phyloP scores from a whole-genome alignment of 1,140 invertebrate species.

The Macrostomum lignano region DNA sequence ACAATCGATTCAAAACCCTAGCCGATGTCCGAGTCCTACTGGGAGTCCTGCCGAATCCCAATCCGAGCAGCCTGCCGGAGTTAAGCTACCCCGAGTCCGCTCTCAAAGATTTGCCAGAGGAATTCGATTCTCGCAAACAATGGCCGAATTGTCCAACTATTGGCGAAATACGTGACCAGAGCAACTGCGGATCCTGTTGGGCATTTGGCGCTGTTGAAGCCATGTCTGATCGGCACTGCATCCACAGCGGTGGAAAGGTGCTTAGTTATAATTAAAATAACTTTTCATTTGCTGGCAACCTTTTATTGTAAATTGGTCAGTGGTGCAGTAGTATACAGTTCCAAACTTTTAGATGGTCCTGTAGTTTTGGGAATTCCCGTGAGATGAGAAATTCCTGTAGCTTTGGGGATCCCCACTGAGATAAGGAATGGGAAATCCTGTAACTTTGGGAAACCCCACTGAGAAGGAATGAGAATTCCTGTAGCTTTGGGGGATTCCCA shows the following conservation, averaged over 20 bases:
- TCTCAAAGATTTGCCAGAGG: constrained; percentile 34
- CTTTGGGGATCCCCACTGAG: too few species aligned
- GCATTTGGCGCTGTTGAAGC: constrained; percentile 71
- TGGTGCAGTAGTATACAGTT: too few species aligned
- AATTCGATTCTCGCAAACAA: constrained; percentile 45
- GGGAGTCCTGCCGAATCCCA: constrained; percentile 36
- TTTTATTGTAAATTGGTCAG: too few species aligned
- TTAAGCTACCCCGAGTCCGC: background rate
- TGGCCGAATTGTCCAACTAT: constrained; percentile 46
- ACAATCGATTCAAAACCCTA: constrained; percentile 29
- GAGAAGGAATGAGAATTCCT: too few species aligned
- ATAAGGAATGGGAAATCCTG: too few species aligned
- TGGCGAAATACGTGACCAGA: constrained; percentile 29
- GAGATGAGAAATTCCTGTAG: too few species aligned
- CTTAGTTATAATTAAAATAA: background rate
- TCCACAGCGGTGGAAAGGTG: constrained; percentile 41
- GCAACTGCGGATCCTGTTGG: constrained; percentile 31
- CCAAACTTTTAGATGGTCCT: too few species aligned
- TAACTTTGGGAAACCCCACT: too few species aligned
- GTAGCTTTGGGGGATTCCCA: too few species aligned
- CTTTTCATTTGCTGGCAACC: constrained; percentile 2
- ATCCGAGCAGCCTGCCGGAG: constrained; percentile 24
- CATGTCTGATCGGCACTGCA: constrained; percentile 64
- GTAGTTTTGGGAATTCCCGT: too few species aligned
- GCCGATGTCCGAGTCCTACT: constrained; percentile 29